Conservation (phyloP, 2,888 invertebrate species). For the Metallyticus violacea region DNA sequence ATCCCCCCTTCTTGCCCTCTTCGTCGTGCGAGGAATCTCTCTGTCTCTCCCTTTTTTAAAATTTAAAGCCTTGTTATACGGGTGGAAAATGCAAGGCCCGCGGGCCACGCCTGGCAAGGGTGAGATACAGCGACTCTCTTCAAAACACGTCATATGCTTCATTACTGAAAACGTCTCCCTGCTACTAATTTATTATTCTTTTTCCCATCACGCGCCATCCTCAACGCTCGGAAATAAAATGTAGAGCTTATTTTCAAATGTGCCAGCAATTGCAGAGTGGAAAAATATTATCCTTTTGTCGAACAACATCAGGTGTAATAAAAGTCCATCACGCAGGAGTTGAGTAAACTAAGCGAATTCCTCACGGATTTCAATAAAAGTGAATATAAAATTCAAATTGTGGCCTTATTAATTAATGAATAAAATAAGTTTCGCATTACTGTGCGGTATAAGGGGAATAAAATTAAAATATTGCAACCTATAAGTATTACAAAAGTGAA, state of each 20-base stretch:
- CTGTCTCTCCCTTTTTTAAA: conserved; percentile 1
- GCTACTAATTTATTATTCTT: background rate
- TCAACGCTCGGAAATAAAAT: background rate
- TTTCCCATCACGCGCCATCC: background rate
- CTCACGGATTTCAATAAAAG: too few species aligned
- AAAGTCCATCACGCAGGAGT: too few species aligned
- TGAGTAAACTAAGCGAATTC: too few species aligned
- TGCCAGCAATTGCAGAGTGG: background rate
- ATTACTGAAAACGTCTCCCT: background rate
- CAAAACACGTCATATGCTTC: background rate
- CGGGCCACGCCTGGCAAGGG: background rate
- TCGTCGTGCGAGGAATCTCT: background rate
- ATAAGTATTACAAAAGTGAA: too few species aligned
- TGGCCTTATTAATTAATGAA: too few species aligned
- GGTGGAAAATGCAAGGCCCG: background rate
- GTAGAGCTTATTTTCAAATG: background rate
- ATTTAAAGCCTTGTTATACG: conserved; percentile 7
- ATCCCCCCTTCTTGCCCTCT: background rate
- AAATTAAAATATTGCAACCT: too few species aligned
- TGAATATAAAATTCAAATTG: too few species aligned
- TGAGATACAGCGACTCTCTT: background rate
- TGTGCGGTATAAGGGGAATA: too few species aligned
- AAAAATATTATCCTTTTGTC: background rate
- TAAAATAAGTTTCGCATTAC: too few species aligned
- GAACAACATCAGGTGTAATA: background rate